Evolutionary conservation across 2,888 invertebrate genomes (phyloP), one percentile per base, ranked within the genome.

Genomic region (Teleiodes luculella): DNA sequence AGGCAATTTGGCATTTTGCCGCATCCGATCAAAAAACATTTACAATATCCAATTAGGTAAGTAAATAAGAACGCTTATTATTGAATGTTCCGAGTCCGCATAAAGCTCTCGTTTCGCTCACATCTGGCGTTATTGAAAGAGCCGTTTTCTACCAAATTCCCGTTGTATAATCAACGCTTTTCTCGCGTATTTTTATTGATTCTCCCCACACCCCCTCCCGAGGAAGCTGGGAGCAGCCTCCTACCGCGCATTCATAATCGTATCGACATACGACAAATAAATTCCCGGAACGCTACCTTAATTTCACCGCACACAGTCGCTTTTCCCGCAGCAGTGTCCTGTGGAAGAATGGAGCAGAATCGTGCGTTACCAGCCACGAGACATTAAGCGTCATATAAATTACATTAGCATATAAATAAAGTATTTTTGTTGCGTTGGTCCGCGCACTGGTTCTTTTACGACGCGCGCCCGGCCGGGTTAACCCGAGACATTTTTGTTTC

Each of bases 341-440:
- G 74, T 79, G 76, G 80, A 83, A 83, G 81, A 86, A 84, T 83
- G 82, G 80, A 83, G 71, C 78, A 77, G 80, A 86, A 84, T 87
- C 87, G 88, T 89, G 88, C 87, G 85, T 87, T 89, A 88, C 87
- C 86, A 84, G 77, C 82, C 80, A 85, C 78, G 80, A 87, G 87
- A 87, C 87, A 88, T 88, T 89, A 88, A 88, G 82, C 87, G 84
- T 88, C 87, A 87, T 88, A 89, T 89, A 89, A 89, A 88, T 89
- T 87, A 89, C 89, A 88, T 89, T 89, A 87, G 85, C 89, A 88
- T 89, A 88, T 89, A 89, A 88, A 89, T 89, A 88, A 89, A 89
- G 87, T 86, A 89, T 88, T 86, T 88, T 86, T 86, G 88, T 86
- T 83, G 86, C 76, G 74, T 66, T 65, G 78, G 79, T 78, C 72